A percentile compares a stretch with the other conserved stretches of the same genome.
Evolutionary conservation across 1,140 invertebrate genomes (phyloP).

Genomic region (Sitophilus oryzae): DNA sequence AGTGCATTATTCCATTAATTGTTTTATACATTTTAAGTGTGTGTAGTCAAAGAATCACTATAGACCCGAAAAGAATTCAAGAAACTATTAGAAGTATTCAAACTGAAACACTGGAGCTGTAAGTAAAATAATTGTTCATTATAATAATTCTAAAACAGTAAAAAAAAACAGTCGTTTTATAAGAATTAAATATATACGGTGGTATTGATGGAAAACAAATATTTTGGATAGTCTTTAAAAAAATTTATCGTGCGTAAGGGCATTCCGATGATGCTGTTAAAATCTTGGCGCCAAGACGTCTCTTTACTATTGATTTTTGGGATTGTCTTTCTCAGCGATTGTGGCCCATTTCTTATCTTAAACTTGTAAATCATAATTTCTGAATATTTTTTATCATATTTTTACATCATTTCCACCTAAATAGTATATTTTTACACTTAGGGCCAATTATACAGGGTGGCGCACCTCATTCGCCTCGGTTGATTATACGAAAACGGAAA

Average conservation of each 20-base stretch:
- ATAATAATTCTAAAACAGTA: background rate
- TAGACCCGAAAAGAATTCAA: background rate
- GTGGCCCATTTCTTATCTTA: too few species aligned
- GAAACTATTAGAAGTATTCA: background rate
- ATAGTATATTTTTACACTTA: too few species aligned
- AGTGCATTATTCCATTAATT: too few species aligned
- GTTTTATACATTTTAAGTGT: background rate
- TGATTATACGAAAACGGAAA: too few species aligned
- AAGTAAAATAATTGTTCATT: background rate
- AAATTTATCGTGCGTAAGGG: background rate
- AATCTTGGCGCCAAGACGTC: background rate
- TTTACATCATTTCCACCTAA: too few species aligned
- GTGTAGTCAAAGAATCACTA: background rate
- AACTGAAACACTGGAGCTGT: background rate
- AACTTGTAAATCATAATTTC: too few species aligned
- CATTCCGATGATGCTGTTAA: background rate
- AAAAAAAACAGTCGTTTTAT: background rate
- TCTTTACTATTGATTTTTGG: background rate
- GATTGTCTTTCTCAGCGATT: background rate
- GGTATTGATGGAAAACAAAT: background rate
- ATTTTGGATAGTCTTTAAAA: background rate
- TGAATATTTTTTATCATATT: too few species aligned
- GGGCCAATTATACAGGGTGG: too few species aligned
- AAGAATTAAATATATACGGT: background rate
- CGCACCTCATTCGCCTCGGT: too few species aligned